Evolutionary conservation across 2,888 invertebrate genomes (phyloP).

Genomic region (Pegoplata infirma): DNA sequence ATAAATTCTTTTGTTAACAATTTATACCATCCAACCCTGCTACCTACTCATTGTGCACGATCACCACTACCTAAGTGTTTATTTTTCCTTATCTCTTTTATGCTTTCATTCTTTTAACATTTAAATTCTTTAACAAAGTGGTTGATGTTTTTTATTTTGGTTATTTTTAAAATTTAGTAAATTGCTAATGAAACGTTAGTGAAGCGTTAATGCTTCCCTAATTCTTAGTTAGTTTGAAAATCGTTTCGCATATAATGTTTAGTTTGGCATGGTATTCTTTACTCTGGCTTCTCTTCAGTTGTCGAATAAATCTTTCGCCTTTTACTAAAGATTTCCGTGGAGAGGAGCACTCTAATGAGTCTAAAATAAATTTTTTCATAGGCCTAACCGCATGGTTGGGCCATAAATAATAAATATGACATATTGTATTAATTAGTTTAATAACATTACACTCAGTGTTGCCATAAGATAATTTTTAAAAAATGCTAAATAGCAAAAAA

Average conservation of each 20-base stretch:
- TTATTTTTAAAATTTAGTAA: neutral
- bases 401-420: constrained; percentile 47
- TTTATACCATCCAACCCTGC: too few species aligned
- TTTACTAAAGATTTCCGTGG: constrained; percentile 69
- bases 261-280: neutral
- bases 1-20: too few species aligned
- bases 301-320: constrained; percentile 69
- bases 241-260: neutral
- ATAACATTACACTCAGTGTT: too few species aligned
- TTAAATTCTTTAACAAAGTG: too few species aligned
- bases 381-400: constrained; percentile 37
- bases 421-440: too few species aligned
- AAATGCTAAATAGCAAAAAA: too few species aligned
- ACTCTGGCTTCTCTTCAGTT: constrained; percentile 63
- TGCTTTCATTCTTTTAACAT: too few species aligned
- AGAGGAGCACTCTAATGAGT: constrained; percentile 63
- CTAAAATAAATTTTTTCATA: constrained; percentile 51
- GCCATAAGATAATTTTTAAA: too few species aligned
- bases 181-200: neutral
- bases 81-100: too few species aligned
- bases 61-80: too few species aligned
- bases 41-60: too few species aligned
- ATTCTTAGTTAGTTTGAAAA: constrained; percentile 29
- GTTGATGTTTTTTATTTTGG: neutral
- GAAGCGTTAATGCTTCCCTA: neutral